Conservation (phyloP, 1,140 invertebrate genomes). For the Drosophila azteca region DNA sequence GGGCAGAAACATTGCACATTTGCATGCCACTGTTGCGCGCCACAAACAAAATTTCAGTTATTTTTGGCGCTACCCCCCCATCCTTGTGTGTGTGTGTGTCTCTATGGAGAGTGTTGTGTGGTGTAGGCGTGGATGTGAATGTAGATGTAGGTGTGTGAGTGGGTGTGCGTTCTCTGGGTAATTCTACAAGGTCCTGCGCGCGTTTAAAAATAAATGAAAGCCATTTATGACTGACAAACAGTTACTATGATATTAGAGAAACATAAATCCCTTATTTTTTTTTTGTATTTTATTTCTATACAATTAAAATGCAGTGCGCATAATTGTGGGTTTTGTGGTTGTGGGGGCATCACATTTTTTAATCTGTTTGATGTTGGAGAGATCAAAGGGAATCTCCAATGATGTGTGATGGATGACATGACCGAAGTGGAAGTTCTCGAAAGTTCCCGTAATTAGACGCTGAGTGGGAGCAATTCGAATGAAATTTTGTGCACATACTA, state of each 20-base stretch:
- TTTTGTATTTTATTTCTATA: slow-evolving; percentile 7
- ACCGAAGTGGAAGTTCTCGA: too few relatives aligned
- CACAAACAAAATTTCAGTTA: not conserved
- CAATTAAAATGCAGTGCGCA: slow-evolving; percentile 33
- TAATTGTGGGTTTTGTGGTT: slow-evolving; percentile 24
- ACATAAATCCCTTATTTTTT: too few relatives aligned
- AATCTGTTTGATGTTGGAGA: slow-evolving; percentile 13
- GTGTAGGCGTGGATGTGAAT: slow-evolving; percentile 9
- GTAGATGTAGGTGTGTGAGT: slow-evolving; percentile 1
- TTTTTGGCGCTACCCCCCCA: slow-evolving; percentile 37
- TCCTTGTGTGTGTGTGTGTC: slow-evolving; percentile 23
- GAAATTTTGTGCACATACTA: not conserved
- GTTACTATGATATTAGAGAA: slow-evolving; percentile 10
- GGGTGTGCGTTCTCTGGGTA: not conserved
- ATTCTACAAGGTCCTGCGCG: slow-evolving; percentile 40
- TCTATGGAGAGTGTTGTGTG: slow-evolving; percentile 15
- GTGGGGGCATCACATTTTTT: slow-evolving; percentile 1
- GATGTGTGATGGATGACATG: not conserved
- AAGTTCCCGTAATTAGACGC: too few relatives aligned
- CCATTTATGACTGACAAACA: slow-evolving; percentile 49
- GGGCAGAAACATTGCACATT: not conserved
- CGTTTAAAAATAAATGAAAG: slow-evolving; percentile 69
- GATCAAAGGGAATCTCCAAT: not conserved
- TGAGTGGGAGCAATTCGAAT: too few relatives aligned
- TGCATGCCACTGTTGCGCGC: slow-evolving; percentile 14